Percentiles rank a stretch among this genome's conserved stretches.
Evolutionary conservation across 2,888 invertebrate genomes (phyloP).

Genomic region (Agelastica alni): DNA sequence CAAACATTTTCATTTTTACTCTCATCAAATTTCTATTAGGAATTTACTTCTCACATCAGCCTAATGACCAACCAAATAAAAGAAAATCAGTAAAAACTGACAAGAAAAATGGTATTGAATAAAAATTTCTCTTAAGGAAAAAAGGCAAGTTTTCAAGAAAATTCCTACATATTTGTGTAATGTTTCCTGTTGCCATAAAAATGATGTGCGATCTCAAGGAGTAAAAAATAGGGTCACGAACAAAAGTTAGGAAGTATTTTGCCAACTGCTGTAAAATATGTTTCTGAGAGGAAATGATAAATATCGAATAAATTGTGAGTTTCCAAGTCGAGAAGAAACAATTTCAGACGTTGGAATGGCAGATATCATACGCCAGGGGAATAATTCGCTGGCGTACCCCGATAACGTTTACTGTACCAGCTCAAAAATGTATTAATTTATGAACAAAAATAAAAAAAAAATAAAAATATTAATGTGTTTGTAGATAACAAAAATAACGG

Average conservation of each 20-base stretch:
- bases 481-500: neutral
- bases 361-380: slow-evolving; percentile 11
- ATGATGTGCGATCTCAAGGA: slow-evolving; percentile 27
- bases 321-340: slow-evolving; percentile 26
- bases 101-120: slow-evolving; percentile 17
- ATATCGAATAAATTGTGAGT: slow-evolving; percentile 33
- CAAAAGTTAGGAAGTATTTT: slow-evolving; percentile 34
- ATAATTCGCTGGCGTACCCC: slow-evolving; percentile 2
- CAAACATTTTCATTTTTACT: neutral
- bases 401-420: slow-evolving; percentile 5
- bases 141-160: slow-evolving; percentile 14
- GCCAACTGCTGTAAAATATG: slow-evolving; percentile 35
- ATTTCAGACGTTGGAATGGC: slow-evolving; percentile 23
- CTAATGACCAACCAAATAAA: slow-evolving; percentile 1
- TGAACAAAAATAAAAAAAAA: neutral
- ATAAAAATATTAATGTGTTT: neutral
- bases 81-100: slow-evolving; percentile 2
- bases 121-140: slow-evolving; percentile 9
- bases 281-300: slow-evolving; percentile 32
- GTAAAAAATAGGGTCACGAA: slow-evolving; percentile 30
- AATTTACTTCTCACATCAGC: neutral
- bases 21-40: slow-evolving; percentile 1
- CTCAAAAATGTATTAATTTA: slow-evolving; percentile 6
- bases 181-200: slow-evolving; percentile 30
- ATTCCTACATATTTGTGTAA: slow-evolving; percentile 32